Evolutionary conservation across 2,113 vertebrate genomes (phyloP), one percentile per base, ranked within the genome.

Genomic region (Corythoichthys haematopterus): DNA sequence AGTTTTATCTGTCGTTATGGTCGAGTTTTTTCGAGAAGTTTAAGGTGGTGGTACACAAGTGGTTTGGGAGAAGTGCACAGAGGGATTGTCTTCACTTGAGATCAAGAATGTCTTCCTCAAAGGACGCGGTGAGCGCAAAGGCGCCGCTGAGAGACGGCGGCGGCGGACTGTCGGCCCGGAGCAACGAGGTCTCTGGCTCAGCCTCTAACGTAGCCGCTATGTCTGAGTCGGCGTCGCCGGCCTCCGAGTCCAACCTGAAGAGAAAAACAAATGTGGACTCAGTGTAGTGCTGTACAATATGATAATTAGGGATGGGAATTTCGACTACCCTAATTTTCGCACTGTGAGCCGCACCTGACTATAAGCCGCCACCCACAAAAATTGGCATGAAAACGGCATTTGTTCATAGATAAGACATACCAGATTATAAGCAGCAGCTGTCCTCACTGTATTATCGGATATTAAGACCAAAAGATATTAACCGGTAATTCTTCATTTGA

Each of bases 81-180:
- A 77, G 87, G 68, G 88, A 92, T 86, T 90, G 85, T 89, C 89
- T 86, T 96, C 93, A 99, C 88, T 99, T 99, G 81, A 99, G 91
- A 87, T 98, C 96, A 87, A 98, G 86, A 74, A 93, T 80, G 71
- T 97, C 96, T 87, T 99, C 96, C 48, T 96, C 94, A 0, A 93
- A 96, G 68, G 94, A 94, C 11, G 92, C 85, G 20, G 91, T 72
- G 48, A 93, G 90, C 46, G 88, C 87, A 71, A 96, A 95, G 1
- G 89, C 90, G 66, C 71, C 87, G 84, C 87, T 80, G 5, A 93
- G 87, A 81, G 6, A 86, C 1, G 88, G 81, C 0, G 90, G 93
- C 88, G 84, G 81, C 0, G 90, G 93, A 78, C 92, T 94, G 71
- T 93, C 93, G 9, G 91, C 91, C 71, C 71, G 88, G 68, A 90